Percentiles rank a stretch among this genome's conserved stretches.
phyloP scores from a whole-genome alignment of 1,140 invertebrate genomes.

The Papilio glaucus region DNA sequence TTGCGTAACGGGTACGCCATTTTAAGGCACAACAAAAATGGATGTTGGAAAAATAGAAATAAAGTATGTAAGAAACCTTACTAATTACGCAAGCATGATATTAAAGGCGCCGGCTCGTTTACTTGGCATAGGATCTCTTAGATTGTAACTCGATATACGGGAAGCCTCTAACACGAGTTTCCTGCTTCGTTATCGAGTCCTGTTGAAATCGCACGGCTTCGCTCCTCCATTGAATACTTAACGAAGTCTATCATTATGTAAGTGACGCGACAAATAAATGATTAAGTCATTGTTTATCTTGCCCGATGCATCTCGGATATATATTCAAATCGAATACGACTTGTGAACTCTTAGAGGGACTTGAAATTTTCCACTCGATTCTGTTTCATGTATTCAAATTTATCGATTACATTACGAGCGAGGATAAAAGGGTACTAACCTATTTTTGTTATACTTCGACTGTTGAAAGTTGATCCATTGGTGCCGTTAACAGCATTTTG shows the following conservation, averaged over 20 bases:
- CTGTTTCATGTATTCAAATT: slow-evolving; percentile 35
- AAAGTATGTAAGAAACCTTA: not conserved
- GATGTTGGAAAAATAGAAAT: not conserved
- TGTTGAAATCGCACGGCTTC: slow-evolving; percentile 36
- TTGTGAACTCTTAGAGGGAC: slow-evolving; percentile 10
- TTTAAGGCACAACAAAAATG: not conserved
- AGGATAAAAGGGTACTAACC: slow-evolving; percentile 23
- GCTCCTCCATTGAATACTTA: slow-evolving; percentile 28
- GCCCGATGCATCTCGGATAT: slow-evolving; percentile 1
- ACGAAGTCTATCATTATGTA: slow-evolving; percentile 19
- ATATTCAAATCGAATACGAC: slow-evolving; percentile 28
- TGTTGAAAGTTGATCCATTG: slow-evolving; percentile 2
- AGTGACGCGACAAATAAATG: slow-evolving; percentile 30
- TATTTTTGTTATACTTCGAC: slow-evolving; percentile 30
- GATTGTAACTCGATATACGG: slow-evolving; percentile 34
- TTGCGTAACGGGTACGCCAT: no score
- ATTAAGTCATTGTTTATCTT: slow-evolving; percentile 32
- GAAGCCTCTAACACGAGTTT: slow-evolving; percentile 34
- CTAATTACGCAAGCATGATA: slow-evolving; percentile 12
- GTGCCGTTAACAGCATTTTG: not conserved
- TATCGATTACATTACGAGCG: slow-evolving; percentile 33
- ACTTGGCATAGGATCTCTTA: slow-evolving; percentile 3
- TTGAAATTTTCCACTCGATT: slow-evolving; percentile 31
- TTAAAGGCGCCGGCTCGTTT: slow-evolving; percentile 13
- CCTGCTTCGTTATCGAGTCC: slow-evolving; percentile 38